phyloP scores from a whole-genome alignment of 2,797 vertebrate genomes.

The Paratrypauchen microcephalus region DNA sequence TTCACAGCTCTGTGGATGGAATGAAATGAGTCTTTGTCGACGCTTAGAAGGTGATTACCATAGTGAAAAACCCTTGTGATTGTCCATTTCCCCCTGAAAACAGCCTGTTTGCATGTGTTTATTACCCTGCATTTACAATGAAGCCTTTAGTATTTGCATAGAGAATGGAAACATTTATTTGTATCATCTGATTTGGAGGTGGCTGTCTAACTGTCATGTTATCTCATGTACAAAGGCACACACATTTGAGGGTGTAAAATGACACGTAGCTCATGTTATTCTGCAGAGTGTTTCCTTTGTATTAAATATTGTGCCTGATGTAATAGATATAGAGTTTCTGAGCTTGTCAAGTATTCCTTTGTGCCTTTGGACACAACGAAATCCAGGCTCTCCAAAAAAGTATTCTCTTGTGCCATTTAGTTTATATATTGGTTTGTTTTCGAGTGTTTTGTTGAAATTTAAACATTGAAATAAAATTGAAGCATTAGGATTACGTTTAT shows the following conservation, averaged over 20 bases:
- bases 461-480: background rate
- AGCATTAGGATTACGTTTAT: background rate
- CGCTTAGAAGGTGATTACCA: conserved; percentile 54
- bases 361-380: background rate
- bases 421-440: background rate
- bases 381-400: too few relatives aligned
- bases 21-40: conserved; percentile 64
- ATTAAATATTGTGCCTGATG: background rate
- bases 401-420: background rate
- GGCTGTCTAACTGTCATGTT: conserved; percentile 10
- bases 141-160: conserved; percentile 50
- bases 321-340: background rate
- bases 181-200: conserved; percentile 33
- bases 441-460: background rate
- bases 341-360: background rate
- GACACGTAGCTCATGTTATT: background rate
- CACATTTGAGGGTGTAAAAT: background rate
- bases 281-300: background rate
- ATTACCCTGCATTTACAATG: conserved; percentile 31
- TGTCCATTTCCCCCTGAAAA: conserved; percentile 52
- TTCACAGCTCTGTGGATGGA: conserved; percentile 64
- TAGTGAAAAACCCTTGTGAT: conserved; percentile 54
- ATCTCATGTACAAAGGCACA: conserved; percentile 13
- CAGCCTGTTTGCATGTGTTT: conserved; percentile 38
- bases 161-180: conserved; percentile 48